phyloP scores from a whole-genome alignment of 37 sponge, comb jelly and placozoan genomes.

The Aplysina aerophoba region DNA sequence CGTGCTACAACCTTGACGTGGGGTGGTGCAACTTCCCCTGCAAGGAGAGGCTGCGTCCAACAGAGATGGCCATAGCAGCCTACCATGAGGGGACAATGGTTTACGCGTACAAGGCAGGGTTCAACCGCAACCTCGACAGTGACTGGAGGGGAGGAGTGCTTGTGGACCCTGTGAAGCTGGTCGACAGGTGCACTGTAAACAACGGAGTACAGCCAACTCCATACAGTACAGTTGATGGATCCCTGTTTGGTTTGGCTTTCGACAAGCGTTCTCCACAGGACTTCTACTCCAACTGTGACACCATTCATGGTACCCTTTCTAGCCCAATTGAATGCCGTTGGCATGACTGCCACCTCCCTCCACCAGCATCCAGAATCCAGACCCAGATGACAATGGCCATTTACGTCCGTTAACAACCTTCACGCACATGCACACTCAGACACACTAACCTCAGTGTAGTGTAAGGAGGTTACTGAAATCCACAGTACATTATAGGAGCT shows the following conservation, averaged over 20 bases:
- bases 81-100: constrained; percentile 20
- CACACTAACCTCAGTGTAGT: too few species aligned
- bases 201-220: constrained; percentile 7
- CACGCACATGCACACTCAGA: too few species aligned
- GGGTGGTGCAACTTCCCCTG: too few species aligned
- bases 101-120: constrained; percentile 4
- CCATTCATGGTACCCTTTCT: not conserved
- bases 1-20: too few species aligned
- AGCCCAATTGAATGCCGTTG: not conserved
- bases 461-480: too few species aligned
- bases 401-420: constrained; percentile 9
- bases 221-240: not conserved
- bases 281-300: not conserved
- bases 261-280: not conserved
- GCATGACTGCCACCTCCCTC: not conserved
- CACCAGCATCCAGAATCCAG: not conserved
- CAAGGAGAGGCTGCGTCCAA: not conserved
- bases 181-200: not conserved
- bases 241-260: not conserved
- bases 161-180: not conserved
- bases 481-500: too few species aligned
- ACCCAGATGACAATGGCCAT: constrained; percentile 23
- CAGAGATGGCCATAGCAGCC: constrained; percentile 4
- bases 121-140: constrained; percentile 11
- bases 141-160: constrained; percentile 9